Evolutionary conservation across 2,113 vertebrate genomes (phyloP).

Genomic region (Pongo pygmaeus): DNA sequence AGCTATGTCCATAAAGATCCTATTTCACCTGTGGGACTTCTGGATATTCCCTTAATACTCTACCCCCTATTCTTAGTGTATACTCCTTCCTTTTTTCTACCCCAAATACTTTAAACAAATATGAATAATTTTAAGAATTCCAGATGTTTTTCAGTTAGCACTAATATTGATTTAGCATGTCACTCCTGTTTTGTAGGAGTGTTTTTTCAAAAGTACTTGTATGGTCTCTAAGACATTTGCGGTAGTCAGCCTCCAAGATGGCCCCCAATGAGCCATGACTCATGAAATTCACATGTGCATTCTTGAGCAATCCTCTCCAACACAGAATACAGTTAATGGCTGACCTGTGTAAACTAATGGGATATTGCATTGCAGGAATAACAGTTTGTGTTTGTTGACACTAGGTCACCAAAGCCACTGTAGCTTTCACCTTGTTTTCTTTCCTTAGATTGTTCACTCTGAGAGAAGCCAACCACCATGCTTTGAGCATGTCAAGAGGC

Average conservation of each 20-base stretch:
- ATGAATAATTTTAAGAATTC: not conserved
- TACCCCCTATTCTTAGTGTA: not conserved
- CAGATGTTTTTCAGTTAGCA: not conserved
- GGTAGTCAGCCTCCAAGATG: not conserved
- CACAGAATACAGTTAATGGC: not conserved
- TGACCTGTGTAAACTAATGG: not conserved
- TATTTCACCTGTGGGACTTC: not conserved
- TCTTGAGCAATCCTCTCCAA: not conserved
- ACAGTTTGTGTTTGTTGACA: not conserved
- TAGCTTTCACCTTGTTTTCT: not conserved
- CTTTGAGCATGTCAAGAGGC: not conserved
- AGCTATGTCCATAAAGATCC: not conserved
- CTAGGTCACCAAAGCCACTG: not conserved
- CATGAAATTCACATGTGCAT: not conserved
- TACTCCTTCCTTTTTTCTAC: not conserved
- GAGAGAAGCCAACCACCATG: not conserved
- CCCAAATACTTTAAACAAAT: not conserved
- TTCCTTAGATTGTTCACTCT: not conserved
- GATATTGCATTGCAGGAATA: not conserved
- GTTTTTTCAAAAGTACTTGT: not conserved
- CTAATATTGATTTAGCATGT: not conserved
- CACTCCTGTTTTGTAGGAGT: not conserved
- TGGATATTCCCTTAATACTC: not conserved
- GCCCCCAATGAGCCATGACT: not conserved
- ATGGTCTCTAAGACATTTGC: not conserved